These are phyloP conservation scores for Pristionchus exspectatus DNA, from an alignment of 2,888 invertebrate species.

Conservation along the genomic window DNA sequence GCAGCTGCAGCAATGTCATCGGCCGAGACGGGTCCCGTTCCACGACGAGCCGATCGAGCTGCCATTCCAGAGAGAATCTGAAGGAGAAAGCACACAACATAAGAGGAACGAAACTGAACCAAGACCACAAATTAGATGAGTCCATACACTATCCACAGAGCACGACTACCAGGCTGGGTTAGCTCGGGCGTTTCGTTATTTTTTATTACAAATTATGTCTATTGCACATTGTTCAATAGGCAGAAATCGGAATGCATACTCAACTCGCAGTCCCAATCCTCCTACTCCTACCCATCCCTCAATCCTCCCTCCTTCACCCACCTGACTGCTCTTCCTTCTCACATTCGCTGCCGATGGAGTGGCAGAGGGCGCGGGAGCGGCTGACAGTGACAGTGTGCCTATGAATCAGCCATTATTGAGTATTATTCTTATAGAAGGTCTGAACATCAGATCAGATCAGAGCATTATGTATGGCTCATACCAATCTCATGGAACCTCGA, in stretches of 20 bases:
- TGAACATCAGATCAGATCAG: not conserved
- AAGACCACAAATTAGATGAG: not conserved
- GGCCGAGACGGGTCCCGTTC: constrained; percentile 74
- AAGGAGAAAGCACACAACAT: constrained; percentile 32
- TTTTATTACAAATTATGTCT: not conserved
- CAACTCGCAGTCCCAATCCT: not conserved
- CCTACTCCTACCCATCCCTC: not conserved
- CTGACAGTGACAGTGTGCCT: constrained; percentile 61
- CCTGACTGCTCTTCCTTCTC: constrained; percentile 66
- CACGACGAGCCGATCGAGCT: constrained; percentile 70
- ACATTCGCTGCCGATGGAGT: constrained; percentile 69
- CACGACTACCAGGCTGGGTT: not conserved
- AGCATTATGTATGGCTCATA: no score
- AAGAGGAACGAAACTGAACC: not conserved
- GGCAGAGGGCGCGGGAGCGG: constrained; percentile 44
- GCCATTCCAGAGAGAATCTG: constrained; percentile 58
- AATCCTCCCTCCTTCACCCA: not conserved
- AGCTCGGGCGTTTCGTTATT: not conserved
- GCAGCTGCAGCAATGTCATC: constrained; percentile 69
- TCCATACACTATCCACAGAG: not conserved
- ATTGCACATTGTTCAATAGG: not conserved
- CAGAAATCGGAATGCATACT: not conserved
- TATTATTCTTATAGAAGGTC: no score
- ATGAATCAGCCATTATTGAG: constrained; percentile 53
- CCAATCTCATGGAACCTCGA: no score